These are phyloP conservation scores for Pocillopora damicornis DNA, from an alignment of 64 coral and sea anemone species.

Conservation along the genomic window DNA sequence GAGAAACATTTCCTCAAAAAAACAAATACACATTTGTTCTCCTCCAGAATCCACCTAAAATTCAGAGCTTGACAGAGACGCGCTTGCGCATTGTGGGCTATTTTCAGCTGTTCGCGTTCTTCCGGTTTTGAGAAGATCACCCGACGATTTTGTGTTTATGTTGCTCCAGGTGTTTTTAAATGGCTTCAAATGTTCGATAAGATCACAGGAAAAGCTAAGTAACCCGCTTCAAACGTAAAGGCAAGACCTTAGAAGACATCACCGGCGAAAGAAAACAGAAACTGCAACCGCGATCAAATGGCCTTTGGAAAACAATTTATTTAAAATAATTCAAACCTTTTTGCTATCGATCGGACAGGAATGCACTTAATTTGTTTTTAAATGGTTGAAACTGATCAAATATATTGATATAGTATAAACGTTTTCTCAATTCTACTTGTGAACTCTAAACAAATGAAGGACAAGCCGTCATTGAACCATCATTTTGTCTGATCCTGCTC, in stretches of 20 bases:
- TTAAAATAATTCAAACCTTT: too few relatives aligned
- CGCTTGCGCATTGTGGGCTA: neutral
- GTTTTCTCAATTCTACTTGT: neutral
- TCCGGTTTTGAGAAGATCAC: conserved; percentile 5
- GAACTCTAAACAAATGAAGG: neutral
- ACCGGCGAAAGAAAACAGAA: neutral
- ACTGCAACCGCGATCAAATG: neutral
- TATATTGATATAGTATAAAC: neutral
- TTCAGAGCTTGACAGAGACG: conserved; percentile 15
- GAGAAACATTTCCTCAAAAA: conserved; percentile 1
- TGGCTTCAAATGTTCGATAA: neutral
- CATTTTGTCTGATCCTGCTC: neutral
- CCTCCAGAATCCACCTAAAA: conserved; percentile 30
- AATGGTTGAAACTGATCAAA: neutral
- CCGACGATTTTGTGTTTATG: neutral
- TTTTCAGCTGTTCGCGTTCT: conserved; percentile 27
- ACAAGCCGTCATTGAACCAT: neutral
- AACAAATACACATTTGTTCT: conserved; percentile 9
- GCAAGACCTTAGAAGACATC: neutral
- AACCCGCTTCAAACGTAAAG: neutral
- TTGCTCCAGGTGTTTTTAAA: neutral
- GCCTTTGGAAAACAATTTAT: too few relatives aligned
- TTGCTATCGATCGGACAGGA: too few relatives aligned
- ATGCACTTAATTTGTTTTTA: too few relatives aligned
- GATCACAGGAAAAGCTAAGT: neutral